Base-by-base conservation (phyloP, 1,140 invertebrate species). In the Oscheius sp. region DNA sequence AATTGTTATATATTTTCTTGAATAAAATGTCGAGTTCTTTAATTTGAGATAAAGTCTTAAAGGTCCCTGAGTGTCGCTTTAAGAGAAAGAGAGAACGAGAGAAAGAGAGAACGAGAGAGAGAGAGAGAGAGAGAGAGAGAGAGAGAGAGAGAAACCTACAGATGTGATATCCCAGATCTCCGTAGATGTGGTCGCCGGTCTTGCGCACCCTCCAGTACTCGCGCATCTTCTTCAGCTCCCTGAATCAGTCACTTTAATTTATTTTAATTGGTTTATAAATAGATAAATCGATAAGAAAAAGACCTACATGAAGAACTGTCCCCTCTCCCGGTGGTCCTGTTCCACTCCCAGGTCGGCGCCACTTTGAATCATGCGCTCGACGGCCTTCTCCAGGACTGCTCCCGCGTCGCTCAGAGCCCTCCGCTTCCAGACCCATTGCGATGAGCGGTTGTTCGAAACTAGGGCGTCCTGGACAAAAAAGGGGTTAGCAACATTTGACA, bases 161-260 rank as follows among this genome's bases (percentile, higher is more conserved):
- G 26, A 74, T 74, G 7, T 68, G 36, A 31, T 74, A 74, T 45
- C 46, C 49, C 23, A 74, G 72, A 55, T 74, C 72, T 18, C 72
- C 72, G 15, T 20, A 29, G 18, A 74, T 67, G 28, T 34, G 38
- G 34, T 74, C 64, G 31, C 72, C 72, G 15, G 35, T 29, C 29
- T 74, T 74, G 18, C 72, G 49, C 1, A 74, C 52, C 38, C 72
- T 52, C 63, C 64, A 74, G 20, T 69, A 38, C 20, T 74, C 66
- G 15, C 72, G 64, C 66, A 74, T 58, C 31, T 61, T 38, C 20
- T 26, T 18, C 15, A 74, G 72, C 45, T 74, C 72, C 20, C 72
- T 74, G 26, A 42, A 42, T 42, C 38, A 42, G 10, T 10, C n/a
- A 10, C 10, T 42, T 42, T 42, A 42, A 42, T 42, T n/a, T 23